These are phyloP conservation scores for Amphipoea lucens DNA, from an alignment of 2,888 invertebrate species.

Conservation along the genomic window DNA sequence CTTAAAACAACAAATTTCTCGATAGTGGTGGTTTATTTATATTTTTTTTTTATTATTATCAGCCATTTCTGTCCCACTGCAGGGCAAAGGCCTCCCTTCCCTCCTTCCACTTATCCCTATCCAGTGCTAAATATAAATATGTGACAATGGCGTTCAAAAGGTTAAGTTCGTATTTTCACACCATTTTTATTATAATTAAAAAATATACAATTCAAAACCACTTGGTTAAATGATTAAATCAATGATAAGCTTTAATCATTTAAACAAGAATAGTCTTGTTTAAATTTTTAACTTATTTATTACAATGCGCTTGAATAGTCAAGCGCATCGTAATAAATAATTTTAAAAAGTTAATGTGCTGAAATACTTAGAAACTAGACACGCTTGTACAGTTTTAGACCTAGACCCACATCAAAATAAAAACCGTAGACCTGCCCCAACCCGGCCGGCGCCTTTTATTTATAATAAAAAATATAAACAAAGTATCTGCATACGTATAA, in stretches of 20 bases:
- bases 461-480: constrained; percentile 43
- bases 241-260: not conserved
- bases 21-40: too few relatives aligned
- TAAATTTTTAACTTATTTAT: too few relatives aligned
- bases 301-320: too few relatives aligned
- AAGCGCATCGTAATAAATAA: constrained; percentile 14
- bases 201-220: constrained; percentile 9
- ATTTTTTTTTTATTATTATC: too few relatives aligned
- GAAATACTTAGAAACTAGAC: constrained; percentile 22
- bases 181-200: constrained; percentile 3
- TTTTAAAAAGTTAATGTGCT: constrained; percentile 18
- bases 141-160: too few relatives aligned
- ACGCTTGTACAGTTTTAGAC: constrained; percentile 7
- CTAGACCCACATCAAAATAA: constrained; percentile 43
- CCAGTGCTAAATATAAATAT: too few relatives aligned
- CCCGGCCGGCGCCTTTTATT: constrained; percentile 37
- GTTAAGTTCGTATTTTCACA: constrained; percentile 15
- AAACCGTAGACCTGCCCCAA: constrained; percentile 20
- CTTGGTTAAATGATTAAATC: constrained; percentile 8
- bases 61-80: too few relatives aligned
- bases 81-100: too few relatives aligned
- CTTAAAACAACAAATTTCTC: too few relatives aligned
- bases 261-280: not conserved
- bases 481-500: constrained; percentile 42
- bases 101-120: too few relatives aligned